phyloP scores from a whole-genome alignment of 2,888 invertebrate species.

The Himalopsyche japonica region DNA sequence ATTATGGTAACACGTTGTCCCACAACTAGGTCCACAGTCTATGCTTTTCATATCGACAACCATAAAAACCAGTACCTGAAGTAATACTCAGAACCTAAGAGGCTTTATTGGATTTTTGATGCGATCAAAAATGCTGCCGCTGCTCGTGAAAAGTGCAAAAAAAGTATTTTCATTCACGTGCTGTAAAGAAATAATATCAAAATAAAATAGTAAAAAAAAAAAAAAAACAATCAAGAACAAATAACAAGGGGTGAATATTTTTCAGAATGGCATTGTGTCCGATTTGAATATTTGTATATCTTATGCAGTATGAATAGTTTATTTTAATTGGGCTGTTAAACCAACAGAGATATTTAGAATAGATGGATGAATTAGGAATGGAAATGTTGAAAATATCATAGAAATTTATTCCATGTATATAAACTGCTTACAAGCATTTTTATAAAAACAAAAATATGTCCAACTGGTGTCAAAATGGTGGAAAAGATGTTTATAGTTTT shows the following conservation, averaged over 20 bases:
- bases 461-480: no score
- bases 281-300: no score
- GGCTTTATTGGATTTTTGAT: slow-evolving; percentile 48
- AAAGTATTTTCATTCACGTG: slow-evolving; percentile 47
- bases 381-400: no score
- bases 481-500: no score
- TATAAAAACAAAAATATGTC: no score
- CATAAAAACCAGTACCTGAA: slow-evolving; percentile 93
- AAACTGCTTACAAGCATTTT: no score
- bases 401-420: no score
- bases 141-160: slow-evolving; percentile 43
- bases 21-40: not conserved
- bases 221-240: slow-evolving; percentile 26
- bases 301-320: no score
- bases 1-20: not conserved
- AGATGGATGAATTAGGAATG: no score
- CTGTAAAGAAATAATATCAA: slow-evolving; percentile 47
- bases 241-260: not conserved
- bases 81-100: slow-evolving; percentile 93
- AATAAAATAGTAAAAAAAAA: slow-evolving; percentile 41
- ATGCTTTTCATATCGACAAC: not conserved
- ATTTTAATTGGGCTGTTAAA: no score
- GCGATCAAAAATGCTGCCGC: slow-evolving; percentile 12
- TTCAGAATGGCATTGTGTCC: not conserved
- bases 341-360: no score